Evolutionary conservation across 2,113 vertebrate species (phyloP), one percentile per base, ranked within the genome.

Genomic region (Phrynosoma platyrhinos): DNA sequence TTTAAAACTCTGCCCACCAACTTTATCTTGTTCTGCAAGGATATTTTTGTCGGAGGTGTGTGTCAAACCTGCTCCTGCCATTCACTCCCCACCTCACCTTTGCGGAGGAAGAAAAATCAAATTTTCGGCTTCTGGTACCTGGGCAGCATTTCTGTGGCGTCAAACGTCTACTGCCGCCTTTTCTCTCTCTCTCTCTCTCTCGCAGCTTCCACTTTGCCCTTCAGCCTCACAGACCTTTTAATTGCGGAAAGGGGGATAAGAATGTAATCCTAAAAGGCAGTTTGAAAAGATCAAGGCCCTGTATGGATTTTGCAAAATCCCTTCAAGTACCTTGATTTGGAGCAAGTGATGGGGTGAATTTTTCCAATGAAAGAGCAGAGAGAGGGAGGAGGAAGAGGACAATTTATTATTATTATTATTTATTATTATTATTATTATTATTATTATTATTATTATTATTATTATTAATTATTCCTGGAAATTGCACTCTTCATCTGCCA

Each of bases 281-380:
- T 0, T 9, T 86, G 83, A 64, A 83, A 58, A 86, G 75, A 75
- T 74, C 52, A 83, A 83, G 68, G 68, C 7, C 74, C 0, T 58
- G 47, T 0, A 2, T 82, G 86, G 81, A 27, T 91, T 91, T 80
- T 53, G 84, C 8, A 89, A 13, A 83, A 71, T 52, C 87, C 86
- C 83, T 82, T 25, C 80, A 85, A 83, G 82, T 78, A 20, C 55
- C 55, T 89, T 72, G 36, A n/a, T 82, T 91, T 47, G 52, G 87
- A 47, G 23, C 58, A 64, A 68, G 85, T 8, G 23, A 20, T 16
- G 2, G 0, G 0, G 66, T 69, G 80, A 78, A 78, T 77, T 40
- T 5, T 62, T 52, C 78, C 23, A 58, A 4, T 77, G 79, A 81
- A 81, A 32, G 71, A 85, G 86, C 64, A 62, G 23, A 62, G 40